Conservation (phyloP, 2,888 invertebrate species). For the Fragum whitleyi region DNA sequence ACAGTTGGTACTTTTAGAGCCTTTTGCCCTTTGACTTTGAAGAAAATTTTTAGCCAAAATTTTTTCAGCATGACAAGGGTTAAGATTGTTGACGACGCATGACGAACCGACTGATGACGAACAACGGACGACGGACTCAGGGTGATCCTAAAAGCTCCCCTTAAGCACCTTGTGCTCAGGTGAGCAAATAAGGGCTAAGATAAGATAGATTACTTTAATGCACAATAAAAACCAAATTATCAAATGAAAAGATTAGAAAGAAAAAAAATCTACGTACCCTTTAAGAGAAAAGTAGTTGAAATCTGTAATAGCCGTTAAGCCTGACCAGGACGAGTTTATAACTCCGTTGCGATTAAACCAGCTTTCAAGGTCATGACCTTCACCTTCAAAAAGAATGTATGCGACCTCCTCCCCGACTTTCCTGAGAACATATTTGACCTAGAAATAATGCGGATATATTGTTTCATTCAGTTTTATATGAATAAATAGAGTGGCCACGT, state of each 20-base stretch:
- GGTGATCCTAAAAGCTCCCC: too few species aligned
- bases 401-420: neutral
- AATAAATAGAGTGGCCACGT: neutral
- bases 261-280: neutral
- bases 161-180: too few species aligned
- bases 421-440: neutral
- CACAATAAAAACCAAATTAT: neutral
- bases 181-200: too few species aligned
- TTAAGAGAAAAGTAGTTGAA: neutral
- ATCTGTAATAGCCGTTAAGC: neutral
- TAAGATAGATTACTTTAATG: too few species aligned
- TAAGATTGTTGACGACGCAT: too few species aligned
- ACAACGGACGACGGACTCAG: too few species aligned
- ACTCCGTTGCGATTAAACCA: neutral
- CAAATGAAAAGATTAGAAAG: neutral
- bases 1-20: too few species aligned
- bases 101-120: too few species aligned
- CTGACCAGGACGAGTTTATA: neutral
- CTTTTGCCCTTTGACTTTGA: too few species aligned
- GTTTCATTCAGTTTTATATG: neutral
- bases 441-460: neutral
- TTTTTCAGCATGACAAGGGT: too few species aligned
- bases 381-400: neutral
- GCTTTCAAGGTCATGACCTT: constrained; percentile 3
- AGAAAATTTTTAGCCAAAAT: too few species aligned